These are phyloP conservation scores for Bradypodion ventrale DNA, from an alignment of 2,797 vertebrate genomes.

Conservation along the genomic window DNA sequence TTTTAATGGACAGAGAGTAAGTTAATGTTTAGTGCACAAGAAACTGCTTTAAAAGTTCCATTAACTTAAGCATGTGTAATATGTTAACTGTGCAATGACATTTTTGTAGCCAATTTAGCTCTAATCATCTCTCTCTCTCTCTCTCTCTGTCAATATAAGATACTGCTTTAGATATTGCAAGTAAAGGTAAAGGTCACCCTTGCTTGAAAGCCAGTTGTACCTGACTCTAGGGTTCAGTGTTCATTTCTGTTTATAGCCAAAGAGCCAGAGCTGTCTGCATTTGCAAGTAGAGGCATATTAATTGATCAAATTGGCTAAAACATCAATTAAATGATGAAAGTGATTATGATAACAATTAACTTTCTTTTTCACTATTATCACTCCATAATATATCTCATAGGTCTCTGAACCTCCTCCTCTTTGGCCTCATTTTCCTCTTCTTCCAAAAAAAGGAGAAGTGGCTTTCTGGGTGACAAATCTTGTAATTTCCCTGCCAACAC, in stretches of 20 bases:
- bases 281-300: too few species aligned
- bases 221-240: too few species aligned
- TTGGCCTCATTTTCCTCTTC: neutral
- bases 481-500: neutral
- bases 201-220: too few species aligned
- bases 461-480: too few species aligned
- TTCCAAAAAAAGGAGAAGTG: too few species aligned
- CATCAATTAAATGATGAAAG: too few species aligned
- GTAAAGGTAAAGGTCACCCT: too few species aligned
- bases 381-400: neutral
- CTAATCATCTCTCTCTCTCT: neutral
- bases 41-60: neutral
- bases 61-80: neutral
- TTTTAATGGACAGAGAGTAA: conserved; percentile 20
- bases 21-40: conserved; percentile 12
- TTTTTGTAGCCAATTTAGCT: neutral
- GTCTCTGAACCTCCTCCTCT: neutral
- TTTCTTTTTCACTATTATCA: neutral
- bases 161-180: too few species aligned
- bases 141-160: neutral
- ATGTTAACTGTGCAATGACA: neutral
- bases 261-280: too few species aligned
- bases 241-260: too few species aligned
- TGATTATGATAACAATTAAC: too few species aligned
- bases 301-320: too few species aligned